Conservation (phyloP, 2,797 vertebrate species). For the Eremophila alpestris region DNA sequence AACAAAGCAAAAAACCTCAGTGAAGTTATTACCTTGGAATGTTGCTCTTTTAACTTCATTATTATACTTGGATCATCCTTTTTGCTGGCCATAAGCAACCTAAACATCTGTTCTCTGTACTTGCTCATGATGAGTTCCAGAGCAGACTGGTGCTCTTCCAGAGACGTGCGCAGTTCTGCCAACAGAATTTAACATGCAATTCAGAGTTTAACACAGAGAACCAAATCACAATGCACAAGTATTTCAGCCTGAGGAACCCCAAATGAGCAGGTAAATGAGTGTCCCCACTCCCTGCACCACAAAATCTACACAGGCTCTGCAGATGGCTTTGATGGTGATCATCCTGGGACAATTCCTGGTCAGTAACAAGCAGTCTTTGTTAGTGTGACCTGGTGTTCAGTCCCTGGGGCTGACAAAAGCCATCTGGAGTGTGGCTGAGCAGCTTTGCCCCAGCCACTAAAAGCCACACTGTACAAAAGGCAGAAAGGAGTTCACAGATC, state of each 20-base stretch:
- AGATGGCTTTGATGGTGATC: not conserved
- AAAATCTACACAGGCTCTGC: not conserved
- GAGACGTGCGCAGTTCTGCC: constrained; percentile 89
- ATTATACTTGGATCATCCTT: constrained; percentile 92
- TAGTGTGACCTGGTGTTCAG: not conserved
- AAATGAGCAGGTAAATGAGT: not conserved
- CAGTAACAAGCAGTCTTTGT: not conserved
- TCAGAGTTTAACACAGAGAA: not conserved
- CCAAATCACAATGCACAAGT: not conserved
- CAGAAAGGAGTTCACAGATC: not conserved
- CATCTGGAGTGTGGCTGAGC: not conserved
- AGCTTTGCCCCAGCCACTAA: not conserved
- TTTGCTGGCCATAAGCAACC: constrained; percentile 95
- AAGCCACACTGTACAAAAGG: not conserved
- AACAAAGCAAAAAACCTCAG: not conserved
- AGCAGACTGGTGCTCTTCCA: constrained; percentile 98
- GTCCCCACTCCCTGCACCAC: not conserved
- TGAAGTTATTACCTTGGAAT: constrained; percentile 85
- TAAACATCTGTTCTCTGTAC: constrained; percentile 96
- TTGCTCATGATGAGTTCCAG: constrained; percentile 99
- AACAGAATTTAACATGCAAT: constrained; percentile 18
- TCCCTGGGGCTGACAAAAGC: not conserved
- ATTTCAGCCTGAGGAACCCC: not conserved
- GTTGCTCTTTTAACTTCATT: constrained; percentile 92
- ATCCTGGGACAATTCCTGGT: not conserved